A percentile compares a stretch with the other conserved stretches of the same genome.
Conservation (phyloP, 2,113 vertebrate genomes). For the Quiscalus mexicanus region DNA sequence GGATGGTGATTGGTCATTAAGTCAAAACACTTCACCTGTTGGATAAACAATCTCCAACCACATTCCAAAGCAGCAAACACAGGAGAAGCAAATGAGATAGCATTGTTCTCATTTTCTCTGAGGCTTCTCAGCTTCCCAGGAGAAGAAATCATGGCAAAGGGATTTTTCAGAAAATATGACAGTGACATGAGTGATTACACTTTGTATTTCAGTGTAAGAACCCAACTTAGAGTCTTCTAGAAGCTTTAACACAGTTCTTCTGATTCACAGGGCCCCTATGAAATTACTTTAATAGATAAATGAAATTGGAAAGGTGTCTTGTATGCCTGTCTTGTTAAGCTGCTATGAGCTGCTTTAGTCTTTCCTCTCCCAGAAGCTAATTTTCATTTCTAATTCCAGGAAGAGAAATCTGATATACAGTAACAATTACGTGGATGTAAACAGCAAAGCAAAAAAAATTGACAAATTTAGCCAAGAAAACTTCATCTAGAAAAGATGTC, state of each 20-base stretch:
- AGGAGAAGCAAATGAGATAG: too few relatives aligned
- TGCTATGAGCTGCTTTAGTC: neutral
- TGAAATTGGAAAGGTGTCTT: neutral
- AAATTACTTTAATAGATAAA: neutral
- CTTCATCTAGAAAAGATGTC: neutral
- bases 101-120: too few relatives aligned
- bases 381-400: conserved; percentile 22
- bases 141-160: too few relatives aligned
- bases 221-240: neutral
- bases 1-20: too few relatives aligned
- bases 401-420: neutral
- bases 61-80: too few relatives aligned
- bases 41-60: too few relatives aligned
- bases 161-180: too few relatives aligned
- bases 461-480: conserved; percentile 6
- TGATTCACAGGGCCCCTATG: neutral
- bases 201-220: neutral
- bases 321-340: neutral
- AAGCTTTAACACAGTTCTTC: neutral
- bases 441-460: neutral
- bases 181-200: neutral
- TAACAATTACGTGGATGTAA: neutral
- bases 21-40: too few relatives aligned
- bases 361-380: neutral
- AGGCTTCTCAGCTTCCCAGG: too few relatives aligned